Evolutionary conservation across 2,888 invertebrate species (phyloP).

Genomic region (Tubulanus polymorphus): DNA sequence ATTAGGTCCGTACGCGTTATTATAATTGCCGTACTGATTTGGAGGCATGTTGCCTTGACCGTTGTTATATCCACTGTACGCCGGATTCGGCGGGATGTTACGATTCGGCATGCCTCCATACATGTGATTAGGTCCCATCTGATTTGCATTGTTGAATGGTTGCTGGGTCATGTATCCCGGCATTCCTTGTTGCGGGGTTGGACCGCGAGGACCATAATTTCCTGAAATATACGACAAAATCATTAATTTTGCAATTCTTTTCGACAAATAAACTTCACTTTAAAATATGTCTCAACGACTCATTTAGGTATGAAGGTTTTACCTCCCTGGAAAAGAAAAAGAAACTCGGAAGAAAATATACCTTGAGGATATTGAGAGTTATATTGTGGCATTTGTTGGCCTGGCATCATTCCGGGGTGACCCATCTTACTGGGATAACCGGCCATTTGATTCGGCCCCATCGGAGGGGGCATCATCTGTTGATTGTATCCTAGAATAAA

Average conservation of each 20-base stretch:
- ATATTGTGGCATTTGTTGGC: constrained; percentile 31
- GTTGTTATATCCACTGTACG: background rate
- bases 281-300: too few species aligned
- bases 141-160: constrained; percentile 35
- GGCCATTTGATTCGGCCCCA: constrained; percentile 48
- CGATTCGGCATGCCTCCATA: constrained; percentile 11
- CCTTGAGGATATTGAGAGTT: constrained; percentile 39
- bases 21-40: constrained; percentile 14
- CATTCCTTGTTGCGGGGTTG: too few species aligned
- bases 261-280: too few species aligned
- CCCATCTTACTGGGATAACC: constrained; percentile 45
- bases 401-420: constrained; percentile 26
- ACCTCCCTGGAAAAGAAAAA: constrained; percentile 10
- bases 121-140: constrained; percentile 21
- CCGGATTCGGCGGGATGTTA: background rate
- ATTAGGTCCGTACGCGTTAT: constrained; percentile 5
- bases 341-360: constrained; percentile 8
- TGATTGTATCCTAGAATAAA: constrained; percentile 58
- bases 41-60: constrained; percentile 6
- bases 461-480: constrained; percentile 62
- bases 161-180: constrained; percentile 23
- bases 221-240: too few species aligned
- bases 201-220: too few species aligned
- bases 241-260: too few species aligned
- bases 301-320: constrained; percentile 8